Base-by-base conservation (phyloP, 2,797 vertebrate species). In the Sebastes melanostomus region DNA sequence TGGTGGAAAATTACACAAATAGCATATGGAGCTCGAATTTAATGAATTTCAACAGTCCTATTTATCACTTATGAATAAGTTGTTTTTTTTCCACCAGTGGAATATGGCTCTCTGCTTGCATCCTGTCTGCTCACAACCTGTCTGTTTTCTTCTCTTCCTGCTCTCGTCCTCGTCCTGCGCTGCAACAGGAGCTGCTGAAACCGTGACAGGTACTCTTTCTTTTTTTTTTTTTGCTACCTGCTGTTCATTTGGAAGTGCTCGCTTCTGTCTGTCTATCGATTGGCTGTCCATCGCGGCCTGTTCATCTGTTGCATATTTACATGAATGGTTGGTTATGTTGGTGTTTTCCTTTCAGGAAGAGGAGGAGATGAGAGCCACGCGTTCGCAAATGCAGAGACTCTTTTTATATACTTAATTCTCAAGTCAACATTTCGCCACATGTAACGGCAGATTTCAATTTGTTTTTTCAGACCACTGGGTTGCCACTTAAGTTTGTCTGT, bases 131-230 rank as follows among this genome's bases (percentile, higher is more conserved):
- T 95, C 89, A 94, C 90, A 85, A 83, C 80, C 75, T 92, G 65
- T 92, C 86, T 93, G 59, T 87, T 87, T 88, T 36, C 77, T 89
- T 91, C 81, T 90, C 81, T 42, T 18, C 72, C 75, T 83, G 55
- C 76, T 91, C 77, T 87, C 78, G 65, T 79, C 91, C 83, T 78
- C 72, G 72, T 62, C 86, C 90, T 81, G 83, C 73, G 84, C 93
- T 92, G 90, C 85, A 91, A 90, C 92, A 96, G 96, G 96, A 96
- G 94, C 95, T 86, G 92, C 96, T 91, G 94, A 96, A 94, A 94
- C 84, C 85, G 88, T 95, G 91, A 93, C 96, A 96, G 96, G 96
- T 96, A 96, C 81, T 85, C 66, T 87, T 88, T 88, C 77, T 88
- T 89, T 83, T 86, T 88, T 86, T 88, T 90, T 55, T 63, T 66